phyloP scores from a whole-genome alignment of 2,888 invertebrate species.

The Clusia tigrina region DNA sequence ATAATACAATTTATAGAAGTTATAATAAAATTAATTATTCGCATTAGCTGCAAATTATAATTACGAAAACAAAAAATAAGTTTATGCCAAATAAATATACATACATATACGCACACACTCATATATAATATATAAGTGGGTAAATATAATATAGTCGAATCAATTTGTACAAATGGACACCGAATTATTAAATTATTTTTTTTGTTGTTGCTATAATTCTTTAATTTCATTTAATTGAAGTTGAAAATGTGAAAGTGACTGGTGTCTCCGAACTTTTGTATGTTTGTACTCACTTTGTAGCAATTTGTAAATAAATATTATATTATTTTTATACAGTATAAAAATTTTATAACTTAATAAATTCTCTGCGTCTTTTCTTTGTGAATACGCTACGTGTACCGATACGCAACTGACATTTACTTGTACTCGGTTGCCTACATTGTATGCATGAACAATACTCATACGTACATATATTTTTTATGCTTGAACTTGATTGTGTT shows the following conservation, averaged over 20 bases:
- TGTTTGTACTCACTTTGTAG: not conserved
- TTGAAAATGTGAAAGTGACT: not conserved
- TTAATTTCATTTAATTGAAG: not conserved
- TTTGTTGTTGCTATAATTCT: too few relatives aligned
- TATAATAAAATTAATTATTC: too few relatives aligned
- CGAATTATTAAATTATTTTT: too few relatives aligned
- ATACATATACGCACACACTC: not conserved
- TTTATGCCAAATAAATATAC: not conserved
- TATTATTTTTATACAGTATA: not conserved
- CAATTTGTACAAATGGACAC: too few relatives aligned
- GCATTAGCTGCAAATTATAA: not conserved
- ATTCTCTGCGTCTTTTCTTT: not conserved
- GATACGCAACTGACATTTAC: not conserved
- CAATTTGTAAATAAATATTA: not conserved
- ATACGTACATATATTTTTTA: not conserved
- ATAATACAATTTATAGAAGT: too few relatives aligned
- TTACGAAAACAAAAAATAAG: not conserved
- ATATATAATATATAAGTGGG: not conserved
- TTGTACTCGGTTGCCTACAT: not conserved
- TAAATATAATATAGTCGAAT: too few relatives aligned
- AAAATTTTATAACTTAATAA: constrained; percentile 1
- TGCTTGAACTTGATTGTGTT: constrained; percentile 15
- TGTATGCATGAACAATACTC: not conserved
- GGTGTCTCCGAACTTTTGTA: not conserved
- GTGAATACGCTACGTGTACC: constrained; percentile 7